phyloP scores from a whole-genome alignment of 2,113 vertebrate genomes.

The Crocuta crocuta region DNA sequence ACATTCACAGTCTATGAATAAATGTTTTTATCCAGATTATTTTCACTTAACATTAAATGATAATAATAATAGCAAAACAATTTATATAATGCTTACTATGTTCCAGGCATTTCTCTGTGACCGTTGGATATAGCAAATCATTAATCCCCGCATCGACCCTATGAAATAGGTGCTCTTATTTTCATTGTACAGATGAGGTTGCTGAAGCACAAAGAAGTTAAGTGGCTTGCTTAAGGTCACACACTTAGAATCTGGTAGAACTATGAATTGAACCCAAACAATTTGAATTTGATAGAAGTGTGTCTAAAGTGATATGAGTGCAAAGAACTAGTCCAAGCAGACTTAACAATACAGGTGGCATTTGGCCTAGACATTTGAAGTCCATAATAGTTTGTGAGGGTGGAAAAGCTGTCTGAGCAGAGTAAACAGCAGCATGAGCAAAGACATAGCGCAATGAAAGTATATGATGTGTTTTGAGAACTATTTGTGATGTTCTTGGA shows the following conservation, averaged over 20 bases:
- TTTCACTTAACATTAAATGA: slow-evolving; percentile 26
- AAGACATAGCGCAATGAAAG: not conserved
- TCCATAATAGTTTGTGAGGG: not conserved
- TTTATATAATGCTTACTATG: not conserved
- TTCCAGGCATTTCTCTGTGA: slow-evolving; percentile 52
- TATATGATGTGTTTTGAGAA: slow-evolving; percentile 14
- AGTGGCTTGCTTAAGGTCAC: slow-evolving; percentile 28
- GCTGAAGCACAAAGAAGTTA: not conserved
- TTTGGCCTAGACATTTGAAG: slow-evolving; percentile 40
- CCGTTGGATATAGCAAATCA: not conserved
- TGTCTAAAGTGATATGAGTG: not conserved
- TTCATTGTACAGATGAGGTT: slow-evolving; percentile 8
- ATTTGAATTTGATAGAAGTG: slow-evolving; percentile 4
- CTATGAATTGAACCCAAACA: not conserved
- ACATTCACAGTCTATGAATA: slow-evolving; percentile 23
- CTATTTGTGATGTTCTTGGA: not conserved
- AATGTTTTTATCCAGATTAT: slow-evolving; percentile 32
- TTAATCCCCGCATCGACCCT: not conserved
- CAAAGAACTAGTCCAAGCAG: not conserved
- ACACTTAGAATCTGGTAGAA: not conserved
- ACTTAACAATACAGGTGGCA: not conserved
- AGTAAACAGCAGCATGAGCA: not conserved
- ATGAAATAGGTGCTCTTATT: slow-evolving; percentile 12
- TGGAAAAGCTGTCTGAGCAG: slow-evolving; percentile 8
- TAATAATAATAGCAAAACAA: slow-evolving; percentile 35